A percentile compares a stretch with the other conserved stretches of the same genome.
These are phyloP conservation scores for Trogon surrucura DNA, from an alignment of 2,113 vertebrate species.

Conservation along the genomic window DNA sequence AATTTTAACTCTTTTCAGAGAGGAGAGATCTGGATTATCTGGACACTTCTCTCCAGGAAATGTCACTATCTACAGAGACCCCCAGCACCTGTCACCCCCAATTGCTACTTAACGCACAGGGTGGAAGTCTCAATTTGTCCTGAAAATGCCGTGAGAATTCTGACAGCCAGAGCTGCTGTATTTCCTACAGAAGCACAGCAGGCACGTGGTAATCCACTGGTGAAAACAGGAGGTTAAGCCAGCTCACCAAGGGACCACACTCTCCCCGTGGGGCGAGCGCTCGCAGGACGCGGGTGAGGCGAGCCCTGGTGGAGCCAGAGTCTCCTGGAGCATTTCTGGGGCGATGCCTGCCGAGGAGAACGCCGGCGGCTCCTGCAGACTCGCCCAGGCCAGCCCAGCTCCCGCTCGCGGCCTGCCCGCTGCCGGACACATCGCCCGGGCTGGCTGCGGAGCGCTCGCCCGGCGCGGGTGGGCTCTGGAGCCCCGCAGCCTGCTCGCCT, in stretches of 20 bases:
- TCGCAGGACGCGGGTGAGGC: background rate
- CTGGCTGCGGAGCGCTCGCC: background rate
- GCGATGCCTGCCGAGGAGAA: background rate
- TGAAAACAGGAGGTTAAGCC: background rate
- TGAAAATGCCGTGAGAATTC: background rate
- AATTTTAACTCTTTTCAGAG: background rate
- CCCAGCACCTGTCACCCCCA: background rate
- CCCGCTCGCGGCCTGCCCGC: background rate
- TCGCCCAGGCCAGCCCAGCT: constrained; percentile 2
- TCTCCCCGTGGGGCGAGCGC: background rate
- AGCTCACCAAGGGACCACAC: background rate
- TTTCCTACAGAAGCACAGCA: background rate
- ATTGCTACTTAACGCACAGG: rapidly evolving
- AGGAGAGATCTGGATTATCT: background rate
- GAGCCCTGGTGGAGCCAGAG: background rate
- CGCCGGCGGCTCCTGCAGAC: background rate
- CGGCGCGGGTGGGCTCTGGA: background rate
- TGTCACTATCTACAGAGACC: background rate
- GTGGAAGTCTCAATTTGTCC: background rate
- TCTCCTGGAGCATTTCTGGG: background rate
- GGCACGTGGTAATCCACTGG: background rate
- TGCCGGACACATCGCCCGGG: background rate
- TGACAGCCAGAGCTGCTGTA: background rate
- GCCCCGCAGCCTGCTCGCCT: background rate
- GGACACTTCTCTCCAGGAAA: background rate